Conservation (phyloP, 2,888 invertebrate species). For the Gastracanthus pulcherrimus region DNA sequence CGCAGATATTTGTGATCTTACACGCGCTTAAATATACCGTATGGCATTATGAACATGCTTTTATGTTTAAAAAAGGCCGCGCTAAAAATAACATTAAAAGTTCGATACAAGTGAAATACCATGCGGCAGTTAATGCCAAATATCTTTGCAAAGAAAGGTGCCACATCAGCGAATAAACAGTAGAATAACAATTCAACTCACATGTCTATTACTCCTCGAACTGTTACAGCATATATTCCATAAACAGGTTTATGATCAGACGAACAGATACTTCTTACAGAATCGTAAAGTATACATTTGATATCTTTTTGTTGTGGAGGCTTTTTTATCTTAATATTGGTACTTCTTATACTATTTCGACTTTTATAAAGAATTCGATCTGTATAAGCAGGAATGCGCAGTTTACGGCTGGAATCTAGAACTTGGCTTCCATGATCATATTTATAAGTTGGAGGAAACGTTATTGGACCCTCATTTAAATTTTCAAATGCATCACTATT, state of each 20-base stretch:
- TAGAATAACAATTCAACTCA: no score
- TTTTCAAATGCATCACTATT: not conserved
- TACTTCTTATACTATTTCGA: not conserved
- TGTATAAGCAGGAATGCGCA: slow-evolving; percentile 39
- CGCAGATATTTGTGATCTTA: no score
- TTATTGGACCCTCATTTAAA: slow-evolving; percentile 39
- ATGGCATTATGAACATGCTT: no score
- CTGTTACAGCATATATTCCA: slow-evolving; percentile 28
- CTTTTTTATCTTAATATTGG: not conserved
- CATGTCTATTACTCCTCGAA: not conserved
- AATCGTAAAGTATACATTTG: slow-evolving; percentile 37
- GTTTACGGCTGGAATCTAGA: slow-evolving; percentile 35
- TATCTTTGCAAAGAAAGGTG: no score
- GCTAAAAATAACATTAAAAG: no score
- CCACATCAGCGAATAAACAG: no score
- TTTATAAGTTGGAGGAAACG: slow-evolving; percentile 52
- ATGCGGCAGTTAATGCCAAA: no score
- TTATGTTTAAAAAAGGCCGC: no score
- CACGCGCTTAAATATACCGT: no score
- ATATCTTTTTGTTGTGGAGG: slow-evolving; percentile 44
- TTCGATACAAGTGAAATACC: no score
- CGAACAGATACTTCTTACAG: slow-evolving; percentile 31
- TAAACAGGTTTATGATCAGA: slow-evolving; percentile 53
- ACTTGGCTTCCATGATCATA: slow-evolving; percentile 34
- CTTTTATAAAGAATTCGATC: slow-evolving; percentile 45